Base-by-base conservation (phyloP, 1,140 invertebrate genomes). In the Eumaeus atala region DNA sequence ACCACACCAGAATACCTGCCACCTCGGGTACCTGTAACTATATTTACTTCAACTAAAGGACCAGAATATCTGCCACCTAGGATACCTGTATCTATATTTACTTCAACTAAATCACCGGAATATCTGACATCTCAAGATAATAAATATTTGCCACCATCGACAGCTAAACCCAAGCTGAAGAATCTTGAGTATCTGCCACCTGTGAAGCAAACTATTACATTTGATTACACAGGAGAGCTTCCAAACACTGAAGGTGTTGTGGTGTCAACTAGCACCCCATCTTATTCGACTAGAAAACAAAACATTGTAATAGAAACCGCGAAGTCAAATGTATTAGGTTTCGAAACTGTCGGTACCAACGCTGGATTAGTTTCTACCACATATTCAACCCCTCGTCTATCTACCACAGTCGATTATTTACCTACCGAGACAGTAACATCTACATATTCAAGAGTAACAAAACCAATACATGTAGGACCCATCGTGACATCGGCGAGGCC, bases 291-390 rank as follows among this genome's bases (percentile, higher is more conserved):
- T 58, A 76, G 76, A 60, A 80, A 84, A 66, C 75, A 77, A 52
- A 84, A 86, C 58, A 70, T 86, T 51, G 77, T 83, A 7, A 75
- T 87, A 37, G 72, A 85, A 64, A 79, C 70, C 34, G 75, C 78
- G 3, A 85, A 87, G 62, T 75, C 81, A 42, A 74, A 87, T 56
- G 58, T 86, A 58, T 66, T 88, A 36, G 87, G 87, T 18, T 88
- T 87, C 58, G 83, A 84, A 47, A 83, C 85, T 9, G 85, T 88
- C 2, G 85, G 85, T 11, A 83, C 80, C 21, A 77, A 87, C 60
- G 87, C 87, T 47, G 85, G 84, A 12, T 64, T 87, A 60, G 74
- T 88, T 7, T 72, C 75, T 6, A 66, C 74, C 11, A 62, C 66
- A 49, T 86, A 79, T 48, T 79, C 77, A 18, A 78, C 77, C 14